phyloP scores from a whole-genome alignment of 2,113 vertebrate species.

The Periophthalmus modestus region DNA sequence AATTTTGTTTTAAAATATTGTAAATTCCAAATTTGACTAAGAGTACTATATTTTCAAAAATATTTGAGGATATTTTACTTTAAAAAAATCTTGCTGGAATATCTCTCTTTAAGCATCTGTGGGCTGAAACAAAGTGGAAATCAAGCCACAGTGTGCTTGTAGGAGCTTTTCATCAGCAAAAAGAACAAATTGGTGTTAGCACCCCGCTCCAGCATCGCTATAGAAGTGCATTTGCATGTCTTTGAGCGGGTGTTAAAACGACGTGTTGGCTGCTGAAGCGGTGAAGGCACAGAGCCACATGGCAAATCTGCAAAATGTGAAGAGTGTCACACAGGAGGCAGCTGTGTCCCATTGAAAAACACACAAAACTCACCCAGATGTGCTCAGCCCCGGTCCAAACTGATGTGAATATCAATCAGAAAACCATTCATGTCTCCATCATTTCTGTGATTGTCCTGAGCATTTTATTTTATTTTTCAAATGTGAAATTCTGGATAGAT shows the following conservation, averaged over 20 bases:
- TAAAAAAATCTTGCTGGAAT: background rate
- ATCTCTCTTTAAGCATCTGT: background rate
- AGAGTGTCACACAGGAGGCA: conserved; percentile 58
- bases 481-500: conserved; percentile 20
- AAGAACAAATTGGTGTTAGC: conserved; percentile 6
- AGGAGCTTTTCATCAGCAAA: conserved; percentile 20
- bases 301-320: conserved; percentile 40
- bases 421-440: conserved; percentile 31
- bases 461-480: conserved; percentile 41
- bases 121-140: conserved; percentile 1
- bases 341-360: conserved; percentile 58
- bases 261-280: conserved; percentile 44
- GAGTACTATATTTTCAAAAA: background rate
- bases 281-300: conserved; percentile 52
- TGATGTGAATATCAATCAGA: conserved; percentile 53
- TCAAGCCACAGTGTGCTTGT: conserved; percentile 3
- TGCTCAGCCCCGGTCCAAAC: conserved; percentile 44
- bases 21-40: background rate
- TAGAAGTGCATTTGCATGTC: conserved; percentile 52
- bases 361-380: conserved; percentile 66
- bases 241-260: conserved; percentile 47
- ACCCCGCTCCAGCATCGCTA: conserved; percentile 18
- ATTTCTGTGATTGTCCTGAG: conserved; percentile 48
- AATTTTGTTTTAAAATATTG: background rate
- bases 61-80: background rate